phyloP scores from a whole-genome alignment of 2,113 vertebrate genomes.

The Leptodactylus fuscus region DNA sequence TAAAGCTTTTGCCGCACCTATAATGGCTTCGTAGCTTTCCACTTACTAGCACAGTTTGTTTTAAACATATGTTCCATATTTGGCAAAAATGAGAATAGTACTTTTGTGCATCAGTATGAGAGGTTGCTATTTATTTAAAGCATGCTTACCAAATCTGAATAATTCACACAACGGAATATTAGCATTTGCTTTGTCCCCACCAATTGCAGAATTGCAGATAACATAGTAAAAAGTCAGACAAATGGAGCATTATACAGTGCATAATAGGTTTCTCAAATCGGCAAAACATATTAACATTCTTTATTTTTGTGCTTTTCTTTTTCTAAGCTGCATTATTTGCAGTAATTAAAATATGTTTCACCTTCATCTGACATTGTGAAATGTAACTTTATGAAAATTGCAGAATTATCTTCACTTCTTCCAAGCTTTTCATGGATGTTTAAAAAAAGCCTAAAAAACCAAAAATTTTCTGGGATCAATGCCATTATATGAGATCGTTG shows the following conservation, averaged over 20 bases:
- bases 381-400: background rate
- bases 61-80: conserved; percentile 40
- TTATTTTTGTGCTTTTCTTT: background rate
- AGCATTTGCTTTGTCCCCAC: background rate
- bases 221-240: background rate
- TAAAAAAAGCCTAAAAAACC: too few species aligned
- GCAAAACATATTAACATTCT: background rate
- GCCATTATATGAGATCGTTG: too few species aligned
- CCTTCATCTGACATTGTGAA: background rate
- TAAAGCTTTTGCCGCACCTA: background rate
- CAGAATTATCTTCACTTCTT: background rate
- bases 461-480: too few species aligned
- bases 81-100: conserved; percentile 14
- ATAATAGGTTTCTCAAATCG: background rate
- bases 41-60: conserved; percentile 14
- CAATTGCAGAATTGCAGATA: background rate
- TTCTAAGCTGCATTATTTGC: background rate
- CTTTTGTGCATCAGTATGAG: conserved; percentile 2
- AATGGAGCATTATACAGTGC: background rate
- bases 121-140: conserved; percentile 8
- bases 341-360: background rate
- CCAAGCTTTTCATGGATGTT: too few species aligned
- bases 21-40: background rate
- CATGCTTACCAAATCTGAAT: background rate
- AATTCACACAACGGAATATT: background rate